Evolutionary conservation across 2,888 invertebrate species (phyloP).

Genomic region (Ellobium chinense): DNA sequence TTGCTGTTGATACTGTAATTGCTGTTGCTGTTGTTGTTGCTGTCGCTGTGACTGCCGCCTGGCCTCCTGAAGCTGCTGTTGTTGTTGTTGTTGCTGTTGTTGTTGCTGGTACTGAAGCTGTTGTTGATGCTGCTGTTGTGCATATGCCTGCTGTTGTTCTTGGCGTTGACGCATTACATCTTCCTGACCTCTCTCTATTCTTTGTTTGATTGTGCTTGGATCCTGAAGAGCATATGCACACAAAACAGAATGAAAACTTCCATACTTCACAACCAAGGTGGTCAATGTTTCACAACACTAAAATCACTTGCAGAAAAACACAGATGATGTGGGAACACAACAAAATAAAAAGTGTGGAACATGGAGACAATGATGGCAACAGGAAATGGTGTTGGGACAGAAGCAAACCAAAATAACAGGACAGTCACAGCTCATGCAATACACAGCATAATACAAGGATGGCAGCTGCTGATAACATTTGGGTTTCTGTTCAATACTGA

Average conservation of each 20-base stretch:
- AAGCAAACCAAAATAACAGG: too few species aligned
- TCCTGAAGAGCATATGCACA: neutral
- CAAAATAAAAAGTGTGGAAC: too few species aligned
- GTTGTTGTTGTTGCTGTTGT: conserved; percentile 22
- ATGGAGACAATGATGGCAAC: too few species aligned
- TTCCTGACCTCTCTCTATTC: conserved; percentile 8
- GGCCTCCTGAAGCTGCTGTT: conserved; percentile 27
- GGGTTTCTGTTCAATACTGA: too few species aligned
- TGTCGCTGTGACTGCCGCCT: conserved; percentile 31
- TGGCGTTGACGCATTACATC: conserved; percentile 8
- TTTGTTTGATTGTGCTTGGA: neutral
- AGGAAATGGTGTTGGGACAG: too few species aligned
- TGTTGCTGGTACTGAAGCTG: conserved; percentile 14
- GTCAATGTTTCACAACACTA: neutral
- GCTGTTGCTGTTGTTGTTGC: conserved; percentile 38
- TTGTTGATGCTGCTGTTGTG: conserved; percentile 31
- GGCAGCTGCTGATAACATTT: too few species aligned
- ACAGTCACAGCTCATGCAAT: too few species aligned
- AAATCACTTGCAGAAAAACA: too few species aligned
- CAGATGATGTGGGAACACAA: too few species aligned
- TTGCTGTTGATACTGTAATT: conserved; percentile 26
- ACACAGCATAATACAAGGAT: too few species aligned
- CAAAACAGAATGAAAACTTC: neutral
- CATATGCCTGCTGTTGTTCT: conserved; percentile 1
- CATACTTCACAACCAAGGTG: neutral